These are phyloP conservation scores for Polyommatus icarus DNA, from an alignment of 2,888 invertebrate genomes.

Conservation along the genomic window DNA sequence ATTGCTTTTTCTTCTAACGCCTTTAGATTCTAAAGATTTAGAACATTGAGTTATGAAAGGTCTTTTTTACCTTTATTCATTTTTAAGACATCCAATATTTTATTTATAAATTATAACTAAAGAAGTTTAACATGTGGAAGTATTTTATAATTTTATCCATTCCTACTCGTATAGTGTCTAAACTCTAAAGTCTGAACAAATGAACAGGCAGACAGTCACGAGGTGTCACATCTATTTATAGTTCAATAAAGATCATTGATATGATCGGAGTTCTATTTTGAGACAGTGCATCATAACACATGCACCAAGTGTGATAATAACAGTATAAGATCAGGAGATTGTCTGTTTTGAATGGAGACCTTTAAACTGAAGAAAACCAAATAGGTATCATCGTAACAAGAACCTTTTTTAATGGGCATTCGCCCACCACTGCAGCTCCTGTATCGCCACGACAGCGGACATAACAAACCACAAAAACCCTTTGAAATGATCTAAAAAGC, in stretches of 20 bases:
- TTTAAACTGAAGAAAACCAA: no score
- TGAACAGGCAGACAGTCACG: neutral
- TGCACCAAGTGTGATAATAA: slow-evolving; percentile 37
- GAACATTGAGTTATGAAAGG: neutral
- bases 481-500: no score
- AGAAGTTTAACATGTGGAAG: no score
- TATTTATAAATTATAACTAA: no score
- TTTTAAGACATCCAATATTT: neutral
- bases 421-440: no score
- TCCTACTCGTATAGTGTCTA: neutral
- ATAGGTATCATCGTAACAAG: no score
- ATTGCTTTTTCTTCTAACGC: neutral
- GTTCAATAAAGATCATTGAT: slow-evolving; percentile 32
- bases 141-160: no score
- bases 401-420: no score
- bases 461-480: no score
- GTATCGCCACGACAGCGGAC: no score
- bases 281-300: slow-evolving; percentile 60
- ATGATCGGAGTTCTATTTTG: slow-evolving; percentile 52
- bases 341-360: neutral
- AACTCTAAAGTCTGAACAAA: neutral
- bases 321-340: neutral
- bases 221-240: slow-evolving; percentile 32
- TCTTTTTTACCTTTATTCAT: neutral
- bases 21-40: neutral